Conservation (phyloP, 2,888 invertebrate genomes). For the Euplexia lucipara region DNA sequence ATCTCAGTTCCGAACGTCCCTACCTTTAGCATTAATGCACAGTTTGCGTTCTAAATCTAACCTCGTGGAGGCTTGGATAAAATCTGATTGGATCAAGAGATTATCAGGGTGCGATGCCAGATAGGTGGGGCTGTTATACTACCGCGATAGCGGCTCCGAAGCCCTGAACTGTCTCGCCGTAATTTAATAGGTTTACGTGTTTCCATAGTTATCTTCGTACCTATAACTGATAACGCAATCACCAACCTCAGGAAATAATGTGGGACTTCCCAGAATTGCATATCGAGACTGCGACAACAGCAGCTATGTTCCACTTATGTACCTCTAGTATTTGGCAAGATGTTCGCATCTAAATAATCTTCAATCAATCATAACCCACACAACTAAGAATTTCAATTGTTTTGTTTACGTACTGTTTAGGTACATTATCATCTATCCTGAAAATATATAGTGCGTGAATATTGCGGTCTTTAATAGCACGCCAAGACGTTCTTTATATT, state of each 20-base stretch:
- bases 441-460: constrained; percentile 19
- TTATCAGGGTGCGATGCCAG: constrained; percentile 73
- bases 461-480: constrained; percentile 27
- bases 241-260: constrained; percentile 6
- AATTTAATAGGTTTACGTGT: constrained; percentile 38
- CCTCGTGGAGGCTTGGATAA: constrained; percentile 65
- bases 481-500: constrained; percentile 34
- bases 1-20: constrained; percentile 26
- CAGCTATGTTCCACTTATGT: background rate
- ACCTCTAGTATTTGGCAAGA: constrained; percentile 16
- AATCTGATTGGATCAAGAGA: constrained; percentile 78
- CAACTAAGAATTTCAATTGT: constrained; percentile 7
- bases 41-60: constrained; percentile 60
- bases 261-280: background rate
- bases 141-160: constrained; percentile 33
- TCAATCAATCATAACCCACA: constrained; percentile 2
- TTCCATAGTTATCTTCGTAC: constrained; percentile 29
- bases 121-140: constrained; percentile 60
- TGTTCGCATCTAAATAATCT: background rate
- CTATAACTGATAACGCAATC: constrained; percentile 23
- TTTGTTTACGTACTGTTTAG: constrained; percentile 1
- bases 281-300: background rate
- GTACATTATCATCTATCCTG: too few species aligned
- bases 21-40: constrained; percentile 16
- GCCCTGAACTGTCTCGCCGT: constrained; percentile 31